phyloP scores from a whole-genome alignment of 2,797 vertebrate genomes.

The Hirundo rustica region DNA sequence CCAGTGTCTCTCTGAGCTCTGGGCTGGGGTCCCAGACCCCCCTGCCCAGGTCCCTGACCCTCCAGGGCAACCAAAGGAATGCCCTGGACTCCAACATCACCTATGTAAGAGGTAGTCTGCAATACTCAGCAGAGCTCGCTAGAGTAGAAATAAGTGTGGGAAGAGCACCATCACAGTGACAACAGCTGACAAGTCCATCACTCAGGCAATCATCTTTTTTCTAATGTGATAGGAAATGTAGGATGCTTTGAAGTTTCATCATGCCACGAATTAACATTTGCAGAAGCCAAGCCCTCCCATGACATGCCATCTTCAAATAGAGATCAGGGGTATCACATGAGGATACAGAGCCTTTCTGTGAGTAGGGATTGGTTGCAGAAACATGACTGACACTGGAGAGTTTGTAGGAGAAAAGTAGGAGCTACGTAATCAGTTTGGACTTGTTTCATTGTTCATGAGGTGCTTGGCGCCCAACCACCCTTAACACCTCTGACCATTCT shows the following conservation, averaged over 20 bases:
- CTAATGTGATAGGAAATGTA: not conserved
- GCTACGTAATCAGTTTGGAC: not conserved
- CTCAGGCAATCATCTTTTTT: not conserved
- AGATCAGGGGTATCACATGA: not conserved
- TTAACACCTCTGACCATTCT: not conserved
- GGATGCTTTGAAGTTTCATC: not conserved
- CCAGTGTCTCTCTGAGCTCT: no score
- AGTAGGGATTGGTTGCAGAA: not conserved
- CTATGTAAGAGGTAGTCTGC: not conserved
- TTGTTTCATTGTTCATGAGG: not conserved
- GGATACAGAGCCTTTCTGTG: not conserved
- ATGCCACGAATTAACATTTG: not conserved
- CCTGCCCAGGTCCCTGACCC: no score
- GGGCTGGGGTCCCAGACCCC: no score
- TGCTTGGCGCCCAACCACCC: not conserved
- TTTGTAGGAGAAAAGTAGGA: not conserved
- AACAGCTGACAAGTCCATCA: not conserved
- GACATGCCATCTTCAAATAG: not conserved
- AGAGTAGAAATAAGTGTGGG: not conserved
- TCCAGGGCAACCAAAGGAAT: no score
- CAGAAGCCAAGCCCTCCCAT: not conserved
- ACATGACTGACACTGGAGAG: not conserved
- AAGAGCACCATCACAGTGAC: not conserved
- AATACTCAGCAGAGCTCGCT: not conserved
- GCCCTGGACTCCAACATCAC: no score